A percentile compares a stretch with the other conserved stretches of the same genome.
phyloP scores from a whole-genome alignment of 2,888 invertebrate genomes.

The Salpingus planirostris region DNA sequence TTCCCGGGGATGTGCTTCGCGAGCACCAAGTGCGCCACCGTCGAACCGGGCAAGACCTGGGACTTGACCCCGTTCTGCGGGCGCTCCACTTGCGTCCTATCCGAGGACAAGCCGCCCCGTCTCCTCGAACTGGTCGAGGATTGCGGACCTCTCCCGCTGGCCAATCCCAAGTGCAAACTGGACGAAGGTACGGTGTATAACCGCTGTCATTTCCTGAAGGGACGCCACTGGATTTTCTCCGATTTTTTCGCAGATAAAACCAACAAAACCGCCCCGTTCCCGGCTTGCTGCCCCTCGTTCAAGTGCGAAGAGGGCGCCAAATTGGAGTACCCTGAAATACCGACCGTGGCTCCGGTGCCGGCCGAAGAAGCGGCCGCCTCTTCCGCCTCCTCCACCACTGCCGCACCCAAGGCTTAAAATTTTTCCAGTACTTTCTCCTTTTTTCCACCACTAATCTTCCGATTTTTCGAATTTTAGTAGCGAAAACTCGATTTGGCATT shows the following conservation, averaged over 20 bases:
- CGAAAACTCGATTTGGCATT: no score
- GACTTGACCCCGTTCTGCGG: slow-evolving; percentile 84
- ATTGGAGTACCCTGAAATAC: slow-evolving; percentile 78
- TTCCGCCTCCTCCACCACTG: slow-evolving; percentile 14
- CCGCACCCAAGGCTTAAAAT: slow-evolving; percentile 28
- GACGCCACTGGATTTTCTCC: slow-evolving; percentile 5
- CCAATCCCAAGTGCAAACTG: slow-evolving; percentile 82
- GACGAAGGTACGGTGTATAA: slow-evolving; percentile 47
- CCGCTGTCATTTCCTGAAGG: background rate
- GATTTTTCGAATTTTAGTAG: no score
- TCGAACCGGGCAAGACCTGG: slow-evolving; percentile 79
- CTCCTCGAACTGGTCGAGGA: slow-evolving; percentile 80
- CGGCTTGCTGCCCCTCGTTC: slow-evolving; percentile 76
- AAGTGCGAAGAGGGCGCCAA: slow-evolving; percentile 78
- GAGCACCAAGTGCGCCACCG: slow-evolving; percentile 79
- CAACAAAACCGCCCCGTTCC: slow-evolving; percentile 83
- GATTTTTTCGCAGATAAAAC: slow-evolving; percentile 60
- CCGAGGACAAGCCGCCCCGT: slow-evolving; percentile 65
- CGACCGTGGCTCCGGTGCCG: slow-evolving; percentile 42
- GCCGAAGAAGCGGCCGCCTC: slow-evolving; percentile 31
- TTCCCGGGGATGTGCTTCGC: slow-evolving; percentile 90
- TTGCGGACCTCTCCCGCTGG: slow-evolving; percentile 79
- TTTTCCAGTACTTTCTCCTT: no score
- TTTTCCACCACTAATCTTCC: no score
- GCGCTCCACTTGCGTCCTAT: slow-evolving; percentile 76